Conservation (phyloP, 2,888 invertebrate genomes). For the Cotesia congregata region DNA sequence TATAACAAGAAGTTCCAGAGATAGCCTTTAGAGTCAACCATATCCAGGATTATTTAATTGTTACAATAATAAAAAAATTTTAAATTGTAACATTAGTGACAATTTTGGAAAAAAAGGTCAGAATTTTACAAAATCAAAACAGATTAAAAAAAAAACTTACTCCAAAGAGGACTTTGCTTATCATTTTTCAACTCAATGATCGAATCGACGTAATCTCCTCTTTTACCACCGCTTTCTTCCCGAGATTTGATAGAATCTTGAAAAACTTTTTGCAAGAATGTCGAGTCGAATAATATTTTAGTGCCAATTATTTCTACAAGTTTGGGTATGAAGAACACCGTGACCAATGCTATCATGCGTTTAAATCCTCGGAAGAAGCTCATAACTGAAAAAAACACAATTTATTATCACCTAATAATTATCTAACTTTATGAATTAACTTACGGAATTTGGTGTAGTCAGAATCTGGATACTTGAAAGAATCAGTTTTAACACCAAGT, state of each 20-base stretch:
- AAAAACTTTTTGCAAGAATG: slow-evolving; percentile 45
- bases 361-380: background rate
- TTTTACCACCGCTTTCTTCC: slow-evolving; percentile 63
- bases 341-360: background rate
- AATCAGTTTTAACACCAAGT: background rate
- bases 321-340: background rate
- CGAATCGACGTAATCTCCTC: slow-evolving; percentile 71
- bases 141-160: too few species aligned
- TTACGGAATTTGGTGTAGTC: background rate
- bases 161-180: slow-evolving; percentile 8
- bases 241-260: slow-evolving; percentile 69
- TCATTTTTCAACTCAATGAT: slow-evolving; percentile 68
- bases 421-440: background rate
- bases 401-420: background rate
- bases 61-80: too few species aligned
- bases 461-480: background rate
- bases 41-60: too few species aligned
- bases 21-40: too few species aligned
- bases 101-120: too few species aligned
- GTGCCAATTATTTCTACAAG: background rate
- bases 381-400: background rate
- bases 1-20: too few species aligned
- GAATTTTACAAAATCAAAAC: too few species aligned
- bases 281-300: too few species aligned
- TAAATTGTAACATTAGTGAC: too few species aligned